These are phyloP conservation scores for Solenodon paradoxus DNA, from an alignment of 2,113 vertebrate species.

Conservation along the genomic window DNA sequence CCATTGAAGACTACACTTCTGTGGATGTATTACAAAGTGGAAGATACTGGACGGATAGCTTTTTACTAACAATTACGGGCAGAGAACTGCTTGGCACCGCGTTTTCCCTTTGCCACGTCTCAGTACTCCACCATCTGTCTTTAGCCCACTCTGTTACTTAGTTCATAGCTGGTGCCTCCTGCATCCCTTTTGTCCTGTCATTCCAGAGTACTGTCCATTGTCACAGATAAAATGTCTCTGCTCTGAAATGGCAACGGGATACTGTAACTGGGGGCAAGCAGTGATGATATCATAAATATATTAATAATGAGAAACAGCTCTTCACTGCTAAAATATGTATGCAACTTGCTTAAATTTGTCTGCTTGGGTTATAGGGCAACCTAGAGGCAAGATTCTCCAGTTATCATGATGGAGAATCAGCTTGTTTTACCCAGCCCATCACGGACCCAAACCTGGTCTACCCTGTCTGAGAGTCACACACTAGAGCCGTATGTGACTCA, in stretches of 20 bases:
- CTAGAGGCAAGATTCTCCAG: not conserved
- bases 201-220: not conserved
- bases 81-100: not conserved
- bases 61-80: not conserved
- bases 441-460: too few species aligned
- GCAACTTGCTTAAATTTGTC: not conserved
- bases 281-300: not conserved
- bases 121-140: not conserved
- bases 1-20: not conserved
- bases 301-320: not conserved
- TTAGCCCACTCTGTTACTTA: not conserved
- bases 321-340: not conserved
- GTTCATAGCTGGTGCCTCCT: not conserved
- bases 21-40: not conserved
- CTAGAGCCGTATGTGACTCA: not conserved
- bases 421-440: too few species aligned
- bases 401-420: not conserved
- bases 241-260: not conserved
- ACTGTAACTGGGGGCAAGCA: not conserved
- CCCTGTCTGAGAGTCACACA: not conserved
- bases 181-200: not conserved
- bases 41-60: too few species aligned
- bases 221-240: not conserved
- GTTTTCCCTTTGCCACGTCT: not conserved
- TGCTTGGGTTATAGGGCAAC: not conserved